Evolutionary conservation across 2,797 vertebrate genomes (phyloP).

Genomic region (Myotis daubentonii): DNA sequence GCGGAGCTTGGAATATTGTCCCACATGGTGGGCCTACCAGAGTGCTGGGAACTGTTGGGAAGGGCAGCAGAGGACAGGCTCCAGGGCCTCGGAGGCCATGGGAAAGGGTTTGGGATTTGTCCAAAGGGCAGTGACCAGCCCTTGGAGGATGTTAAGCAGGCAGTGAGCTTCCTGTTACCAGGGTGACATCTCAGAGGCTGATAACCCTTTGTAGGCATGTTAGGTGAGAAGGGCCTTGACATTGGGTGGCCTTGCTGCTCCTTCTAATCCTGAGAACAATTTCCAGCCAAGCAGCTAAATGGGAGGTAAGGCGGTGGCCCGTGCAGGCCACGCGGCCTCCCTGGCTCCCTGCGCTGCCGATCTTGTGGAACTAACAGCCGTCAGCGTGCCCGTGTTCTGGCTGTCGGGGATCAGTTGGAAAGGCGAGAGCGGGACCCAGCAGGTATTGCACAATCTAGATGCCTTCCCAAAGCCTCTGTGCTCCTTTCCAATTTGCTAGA

Average conservation of each 20-base stretch:
- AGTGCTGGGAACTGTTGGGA: neutral
- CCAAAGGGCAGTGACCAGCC: neutral
- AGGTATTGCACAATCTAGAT: neutral
- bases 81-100: neutral
- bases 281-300: neutral
- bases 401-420: neutral
- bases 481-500: neutral
- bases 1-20: neutral
- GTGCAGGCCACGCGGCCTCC: neutral
- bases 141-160: neutral
- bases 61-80: neutral
- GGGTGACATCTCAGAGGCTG: neutral
- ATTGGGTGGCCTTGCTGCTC: neutral
- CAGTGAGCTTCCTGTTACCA: neutral
- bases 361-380: neutral
- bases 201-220: neutral
- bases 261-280: neutral
- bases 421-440: neutral
- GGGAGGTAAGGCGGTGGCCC: neutral
- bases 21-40: neutral
- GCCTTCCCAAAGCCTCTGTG: neutral
- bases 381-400: fast-evolving
- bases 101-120: neutral
- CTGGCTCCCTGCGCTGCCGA: fast-evolving
- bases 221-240: neutral